A percentile compares a stretch with the other conserved stretches of the same genome.
These are phyloP conservation scores for Ptychochromis oligacanthus DNA, from an alignment of 2,113 vertebrate genomes.

Conservation along the genomic window DNA sequence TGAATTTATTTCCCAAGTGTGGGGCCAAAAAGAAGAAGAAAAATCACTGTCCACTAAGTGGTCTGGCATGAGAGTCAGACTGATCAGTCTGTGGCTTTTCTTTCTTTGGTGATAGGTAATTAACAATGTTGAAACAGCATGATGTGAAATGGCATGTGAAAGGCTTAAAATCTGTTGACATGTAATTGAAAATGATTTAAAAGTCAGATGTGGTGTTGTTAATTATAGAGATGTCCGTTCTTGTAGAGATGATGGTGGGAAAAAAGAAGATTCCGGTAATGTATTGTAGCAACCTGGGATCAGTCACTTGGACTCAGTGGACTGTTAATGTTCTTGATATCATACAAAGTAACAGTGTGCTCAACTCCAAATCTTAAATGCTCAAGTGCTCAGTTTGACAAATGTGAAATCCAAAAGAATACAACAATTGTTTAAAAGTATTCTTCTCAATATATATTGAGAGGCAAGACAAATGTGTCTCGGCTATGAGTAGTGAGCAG, in stretches of 20 bases:
- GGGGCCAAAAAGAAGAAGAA: neutral
- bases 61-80: neutral
- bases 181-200: neutral
- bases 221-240: neutral
- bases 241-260: neutral
- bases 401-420: neutral
- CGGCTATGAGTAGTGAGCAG: neutral
- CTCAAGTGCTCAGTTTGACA: neutral
- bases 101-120: neutral
- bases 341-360: neutral
- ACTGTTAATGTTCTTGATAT: neutral
- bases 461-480: neutral
- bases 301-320: neutral
- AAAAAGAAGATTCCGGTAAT: neutral
- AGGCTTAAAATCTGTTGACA: neutral
- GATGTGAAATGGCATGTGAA: neutral
- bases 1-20: neutral
- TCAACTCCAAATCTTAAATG: too few relatives aligned
- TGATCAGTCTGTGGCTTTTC: neutral
- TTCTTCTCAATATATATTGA: too few relatives aligned
- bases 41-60: neutral
- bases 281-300: neutral
- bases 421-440: too few relatives aligned
- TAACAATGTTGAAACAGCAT: neutral
- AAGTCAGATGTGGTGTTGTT: neutral